Evolutionary conservation across 1,140 invertebrate species (phyloP).

Genomic region (Liolophura sinensis): DNA sequence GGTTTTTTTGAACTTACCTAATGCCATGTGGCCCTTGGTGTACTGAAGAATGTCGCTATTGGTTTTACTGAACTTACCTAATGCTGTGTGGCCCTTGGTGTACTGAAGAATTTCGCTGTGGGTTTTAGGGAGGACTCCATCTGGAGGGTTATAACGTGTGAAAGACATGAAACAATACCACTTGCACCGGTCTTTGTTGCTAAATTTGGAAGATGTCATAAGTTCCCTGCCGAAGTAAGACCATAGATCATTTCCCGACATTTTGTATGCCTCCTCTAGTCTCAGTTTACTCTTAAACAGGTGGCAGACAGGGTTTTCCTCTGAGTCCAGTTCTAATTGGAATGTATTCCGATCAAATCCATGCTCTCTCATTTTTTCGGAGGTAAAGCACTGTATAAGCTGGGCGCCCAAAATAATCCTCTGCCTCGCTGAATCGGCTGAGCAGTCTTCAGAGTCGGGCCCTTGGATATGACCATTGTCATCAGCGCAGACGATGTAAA

Average conservation of each 20-base stretch:
- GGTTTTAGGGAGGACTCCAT: constrained; percentile 57
- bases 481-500: constrained; percentile 59
- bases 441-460: constrained; percentile 69
- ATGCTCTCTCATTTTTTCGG: constrained; percentile 84
- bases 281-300: constrained; percentile 72
- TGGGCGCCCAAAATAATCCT: constrained; percentile 78
- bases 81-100: constrained; percentile 80
- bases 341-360: constrained; percentile 82
- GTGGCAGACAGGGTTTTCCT: constrained; percentile 61
- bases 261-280: constrained; percentile 70
- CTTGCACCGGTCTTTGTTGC: constrained; percentile 71
- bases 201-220: constrained; percentile 66
- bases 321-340: constrained; percentile 64
- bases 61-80: constrained; percentile 67
- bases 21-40: too few species aligned
- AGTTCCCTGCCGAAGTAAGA: constrained; percentile 77
- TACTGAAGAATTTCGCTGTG: constrained; percentile 74
- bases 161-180: constrained; percentile 89
- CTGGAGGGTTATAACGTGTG: constrained; percentile 74
- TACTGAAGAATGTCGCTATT: too few species aligned
- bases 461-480: constrained; percentile 81
- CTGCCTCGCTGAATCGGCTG: constrained; percentile 73
- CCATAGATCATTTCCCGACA: constrained; percentile 83
- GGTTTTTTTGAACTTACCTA: too few species aligned
- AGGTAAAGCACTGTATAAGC: constrained; percentile 82